Conservation (phyloP, 1,140 invertebrate species). For the Drosophila rufa region DNA sequence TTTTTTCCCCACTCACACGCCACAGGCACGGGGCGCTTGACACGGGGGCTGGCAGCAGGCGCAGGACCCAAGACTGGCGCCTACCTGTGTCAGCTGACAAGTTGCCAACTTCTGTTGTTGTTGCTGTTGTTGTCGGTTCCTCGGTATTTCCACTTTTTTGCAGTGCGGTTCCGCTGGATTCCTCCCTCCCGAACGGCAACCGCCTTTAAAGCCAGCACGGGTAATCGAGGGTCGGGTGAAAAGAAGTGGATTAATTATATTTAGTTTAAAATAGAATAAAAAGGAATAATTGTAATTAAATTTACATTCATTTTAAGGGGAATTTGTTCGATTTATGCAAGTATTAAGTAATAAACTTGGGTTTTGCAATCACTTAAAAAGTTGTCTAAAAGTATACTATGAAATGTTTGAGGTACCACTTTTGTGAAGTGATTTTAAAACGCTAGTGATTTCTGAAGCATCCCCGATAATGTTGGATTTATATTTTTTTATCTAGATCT, state of each 20-base stretch:
- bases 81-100: slow-evolving; percentile 79
- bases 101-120: slow-evolving; percentile 66
- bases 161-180: slow-evolving; percentile 2
- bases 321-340: too few species aligned
- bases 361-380: too few species aligned
- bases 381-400: too few species aligned
- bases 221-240: slow-evolving; percentile 3
- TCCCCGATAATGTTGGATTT: too few species aligned
- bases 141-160: slow-evolving; percentile 21
- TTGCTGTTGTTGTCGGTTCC: slow-evolving; percentile 40
- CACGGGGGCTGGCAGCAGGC: slow-evolving; percentile 14
- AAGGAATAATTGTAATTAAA: too few species aligned
- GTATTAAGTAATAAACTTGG: too few species aligned
- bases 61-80: slow-evolving; percentile 46
- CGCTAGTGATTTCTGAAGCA: too few species aligned
- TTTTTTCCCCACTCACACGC: slow-evolving; percentile 19
- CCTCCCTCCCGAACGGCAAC: not conserved
- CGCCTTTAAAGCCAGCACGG: not conserved
- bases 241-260: not conserved
- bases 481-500: too few species aligned
- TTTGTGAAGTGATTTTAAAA: too few species aligned
- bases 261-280: too few species aligned
- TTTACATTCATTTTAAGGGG: too few species aligned
- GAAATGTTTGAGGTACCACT: too few species aligned
- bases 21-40: slow-evolving; percentile 31